Evolutionary conservation across 2,888 invertebrate genomes (phyloP), one percentile per base, ranked within the genome.

Genomic region (Opisthograptis luteolata): DNA sequence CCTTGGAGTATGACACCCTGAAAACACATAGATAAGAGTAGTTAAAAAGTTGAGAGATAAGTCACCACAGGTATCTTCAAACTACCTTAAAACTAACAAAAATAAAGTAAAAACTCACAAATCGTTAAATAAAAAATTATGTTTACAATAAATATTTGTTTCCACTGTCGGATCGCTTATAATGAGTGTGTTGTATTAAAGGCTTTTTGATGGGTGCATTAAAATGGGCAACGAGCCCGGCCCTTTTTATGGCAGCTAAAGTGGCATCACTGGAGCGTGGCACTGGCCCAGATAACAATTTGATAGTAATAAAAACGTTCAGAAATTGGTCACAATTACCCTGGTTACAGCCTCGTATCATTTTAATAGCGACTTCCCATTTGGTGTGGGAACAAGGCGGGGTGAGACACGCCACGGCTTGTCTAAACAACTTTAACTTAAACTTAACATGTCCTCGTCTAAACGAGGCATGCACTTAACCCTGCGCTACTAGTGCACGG

Each of bases 261-360:
- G 62, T 64, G 54, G 50, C 55, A 46, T 65, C 71, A 58, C 66
- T 62, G 63, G 66, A 68, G 65, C 75, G 65, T 80, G 73, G 68
- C 74, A 66, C 73, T 63, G 72, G 64, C 58, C 70, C 50, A 82
- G 80, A 84, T 84, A 87, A 84, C 80, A 75, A 79, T 81, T 83
- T 81, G 78, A 81, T 84, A 82, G 81, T 87, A 85, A 84, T 86
- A 87, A 87, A 86, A 84, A 81, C 79, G 74, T 76, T 80, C 70
- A 73, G 69, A 85, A 87, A 87, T 87, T 87, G 87, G 81, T 82
- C 69, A 81, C 87, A 87, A 88, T 88, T 87, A 88, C 76, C 73
- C 68, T 79, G 81, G 75, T 82, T 83, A 85, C 81, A 70, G 81
- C 73, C 70, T 85, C 81, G 87, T 84, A 87, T 85, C 87, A 76